phyloP scores from a whole-genome alignment of 2,888 invertebrate species.

The Dolichomitus sp. region DNA sequence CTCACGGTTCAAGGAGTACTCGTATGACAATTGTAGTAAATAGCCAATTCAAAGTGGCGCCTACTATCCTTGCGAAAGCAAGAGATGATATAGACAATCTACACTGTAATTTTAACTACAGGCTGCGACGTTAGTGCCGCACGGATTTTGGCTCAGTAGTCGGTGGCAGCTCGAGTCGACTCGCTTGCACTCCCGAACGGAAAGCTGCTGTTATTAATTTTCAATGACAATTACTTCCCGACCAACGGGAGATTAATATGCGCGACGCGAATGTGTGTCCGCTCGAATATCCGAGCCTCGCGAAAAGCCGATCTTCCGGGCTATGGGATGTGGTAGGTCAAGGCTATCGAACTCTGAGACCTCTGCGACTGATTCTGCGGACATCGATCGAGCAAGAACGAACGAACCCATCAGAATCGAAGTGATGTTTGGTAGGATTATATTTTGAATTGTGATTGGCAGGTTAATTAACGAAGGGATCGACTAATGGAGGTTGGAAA shows the following conservation, averaged over 20 bases:
- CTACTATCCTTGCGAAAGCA: slow-evolving; percentile 33
- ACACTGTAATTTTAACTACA: slow-evolving; percentile 63
- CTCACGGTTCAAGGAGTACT: slow-evolving; percentile 7
- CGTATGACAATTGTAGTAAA: slow-evolving; percentile 30
- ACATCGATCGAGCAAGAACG: slow-evolving; percentile 57
- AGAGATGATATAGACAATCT: slow-evolving; percentile 53
- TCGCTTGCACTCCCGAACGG: slow-evolving; percentile 26
- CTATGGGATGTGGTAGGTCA: slow-evolving; percentile 83
- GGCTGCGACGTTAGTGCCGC: slow-evolving; percentile 30
- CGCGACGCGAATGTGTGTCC: slow-evolving; percentile 19
- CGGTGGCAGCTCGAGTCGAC: slow-evolving; percentile 47
- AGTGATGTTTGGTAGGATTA: slow-evolving; percentile 79
- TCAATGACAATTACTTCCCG: neutral
- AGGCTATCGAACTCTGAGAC: slow-evolving; percentile 68
- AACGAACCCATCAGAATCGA: slow-evolving; percentile 75
- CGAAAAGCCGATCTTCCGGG: slow-evolving; percentile 67
- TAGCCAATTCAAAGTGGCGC: slow-evolving; percentile 49
- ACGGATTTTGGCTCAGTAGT: slow-evolving; percentile 63
- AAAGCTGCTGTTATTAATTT: neutral
- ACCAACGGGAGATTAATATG: slow-evolving; percentile 33
- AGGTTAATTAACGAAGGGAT: neutral
- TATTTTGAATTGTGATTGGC: slow-evolving; percentile 18
- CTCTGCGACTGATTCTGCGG: slow-evolving; percentile 53
- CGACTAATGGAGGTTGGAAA: neutral
- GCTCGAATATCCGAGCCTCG: slow-evolving; percentile 45